Evolutionary conservation across 2,888 invertebrate genomes (phyloP), one percentile per base, ranked within the genome.

Genomic region (Ennomos quercinarius): DNA sequence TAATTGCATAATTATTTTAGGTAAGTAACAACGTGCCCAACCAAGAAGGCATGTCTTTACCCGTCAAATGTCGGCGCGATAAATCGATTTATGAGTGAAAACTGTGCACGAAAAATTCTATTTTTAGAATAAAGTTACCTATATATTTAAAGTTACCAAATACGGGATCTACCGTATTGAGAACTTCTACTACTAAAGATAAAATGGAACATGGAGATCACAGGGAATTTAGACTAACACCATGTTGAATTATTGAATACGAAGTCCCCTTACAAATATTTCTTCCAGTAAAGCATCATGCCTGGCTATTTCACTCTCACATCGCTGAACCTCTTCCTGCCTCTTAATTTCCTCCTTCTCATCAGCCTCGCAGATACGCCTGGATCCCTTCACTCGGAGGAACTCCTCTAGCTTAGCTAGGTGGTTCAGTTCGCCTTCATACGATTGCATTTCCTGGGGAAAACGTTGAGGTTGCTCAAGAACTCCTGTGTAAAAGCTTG

Each of bases 361-460:
- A 68, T 96, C 95, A 10, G 97, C 89, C 80, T 96, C 96, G 27
- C 94, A 94, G 84, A 96, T 95, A 49, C 97, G 93, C 66, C 95
- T 94, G 67, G 97, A 96, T 0, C 96, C 96, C 83, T 98, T 98
- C 1, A 96, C 94, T 9, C 96, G 95, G 52, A 98, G 94, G 79
- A 98, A 98, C 77, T 96, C 96, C 76, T 97, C 95, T 48, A 98
- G 86, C 71, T 96, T 96, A 10, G 95, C 94, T 68, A 97, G 95
- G 76, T 98, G 96, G 78, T 98, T 98, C 41, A 98, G 89, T 59
- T 96, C 95, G 3, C 98, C 93, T 78, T 97, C 96, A 73, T 97
- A 94, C 64, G 97, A 96, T 81, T 97, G 95, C 96, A 98, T 97
- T 89, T 98, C 98, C 90, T 95, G 72, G 3, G 57, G 46, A 47